phyloP scores from a whole-genome alignment of 2,797 vertebrate species.

The Pipistrellus pipistrellus region DNA sequence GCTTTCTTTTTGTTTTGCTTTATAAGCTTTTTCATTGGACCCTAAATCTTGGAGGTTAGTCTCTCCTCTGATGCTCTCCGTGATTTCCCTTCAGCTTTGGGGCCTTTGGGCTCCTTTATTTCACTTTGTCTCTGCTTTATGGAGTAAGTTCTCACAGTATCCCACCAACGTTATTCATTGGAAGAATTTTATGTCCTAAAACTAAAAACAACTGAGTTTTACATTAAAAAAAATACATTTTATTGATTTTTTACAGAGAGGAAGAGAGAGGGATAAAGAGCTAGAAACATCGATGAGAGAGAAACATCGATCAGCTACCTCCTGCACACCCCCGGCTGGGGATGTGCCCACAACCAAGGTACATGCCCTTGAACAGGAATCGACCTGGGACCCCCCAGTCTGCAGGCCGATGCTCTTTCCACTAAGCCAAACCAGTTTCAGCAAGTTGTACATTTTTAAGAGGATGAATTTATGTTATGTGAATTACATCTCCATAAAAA shows the following conservation, averaged over 20 bases:
- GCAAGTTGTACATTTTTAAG: background rate
- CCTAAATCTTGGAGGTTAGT: background rate
- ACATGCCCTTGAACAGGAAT: too few species aligned
- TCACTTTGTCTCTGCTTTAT: background rate
- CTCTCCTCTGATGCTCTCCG: background rate
- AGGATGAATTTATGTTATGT: background rate
- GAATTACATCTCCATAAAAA: slow-evolving; percentile 1
- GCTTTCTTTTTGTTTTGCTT: background rate
- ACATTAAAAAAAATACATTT: too few species aligned
- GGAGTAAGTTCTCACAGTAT: background rate
- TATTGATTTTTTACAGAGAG: too few species aligned
- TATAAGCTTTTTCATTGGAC: background rate
- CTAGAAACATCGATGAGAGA: too few species aligned
- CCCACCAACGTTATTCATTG: background rate
- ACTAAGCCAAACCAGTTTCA: too few species aligned
- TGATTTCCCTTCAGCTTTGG: background rate
- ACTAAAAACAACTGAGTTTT: background rate
- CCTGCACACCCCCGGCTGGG: too few species aligned
- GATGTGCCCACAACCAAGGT: too few species aligned
- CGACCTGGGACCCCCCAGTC: too few species aligned
- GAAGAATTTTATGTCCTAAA: slow-evolving; percentile 35
- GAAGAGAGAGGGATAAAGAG: too few species aligned
- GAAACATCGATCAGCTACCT: too few species aligned
- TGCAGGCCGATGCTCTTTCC: too few species aligned
- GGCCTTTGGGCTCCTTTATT: background rate